phyloP scores from a whole-genome alignment of 2,113 vertebrate species.

The Syrrhaptes paradoxus region DNA sequence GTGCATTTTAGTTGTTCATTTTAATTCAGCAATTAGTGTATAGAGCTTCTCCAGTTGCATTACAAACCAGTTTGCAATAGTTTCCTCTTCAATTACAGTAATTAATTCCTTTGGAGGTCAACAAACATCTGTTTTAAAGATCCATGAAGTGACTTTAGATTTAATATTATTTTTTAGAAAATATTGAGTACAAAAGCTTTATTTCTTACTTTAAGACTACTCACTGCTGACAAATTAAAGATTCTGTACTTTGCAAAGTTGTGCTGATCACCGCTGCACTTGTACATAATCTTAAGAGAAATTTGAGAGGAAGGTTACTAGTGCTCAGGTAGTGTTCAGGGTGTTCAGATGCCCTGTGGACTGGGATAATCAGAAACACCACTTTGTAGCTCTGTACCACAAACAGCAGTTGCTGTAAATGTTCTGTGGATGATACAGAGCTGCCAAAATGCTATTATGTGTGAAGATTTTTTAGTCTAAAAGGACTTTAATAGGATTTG shows the following conservation, averaged over 20 bases:
- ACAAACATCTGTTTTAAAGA: background rate
- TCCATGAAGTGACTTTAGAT: background rate
- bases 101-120: background rate
- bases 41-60: background rate
- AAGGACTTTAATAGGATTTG: background rate
- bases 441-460: background rate
- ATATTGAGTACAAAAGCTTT: background rate
- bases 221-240: background rate
- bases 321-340: background rate
- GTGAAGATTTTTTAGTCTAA: background rate
- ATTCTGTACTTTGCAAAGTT: background rate
- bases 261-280: background rate
- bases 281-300: background rate
- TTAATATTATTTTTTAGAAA: constrained; percentile 7
- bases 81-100: background rate
- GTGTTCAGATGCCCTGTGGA: background rate
- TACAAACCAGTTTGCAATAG: background rate
- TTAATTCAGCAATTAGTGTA: background rate
- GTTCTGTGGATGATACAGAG: background rate
- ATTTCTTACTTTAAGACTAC: background rate
- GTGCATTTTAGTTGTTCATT: background rate
- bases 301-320: background rate
- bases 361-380: background rate
- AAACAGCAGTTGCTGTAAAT: background rate
- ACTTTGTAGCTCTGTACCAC: background rate